Percentiles rank a stretch among this genome's conserved stretches.
Evolutionary conservation across 2,797 vertebrate genomes (phyloP).

Genomic region (Falco cherrug): DNA sequence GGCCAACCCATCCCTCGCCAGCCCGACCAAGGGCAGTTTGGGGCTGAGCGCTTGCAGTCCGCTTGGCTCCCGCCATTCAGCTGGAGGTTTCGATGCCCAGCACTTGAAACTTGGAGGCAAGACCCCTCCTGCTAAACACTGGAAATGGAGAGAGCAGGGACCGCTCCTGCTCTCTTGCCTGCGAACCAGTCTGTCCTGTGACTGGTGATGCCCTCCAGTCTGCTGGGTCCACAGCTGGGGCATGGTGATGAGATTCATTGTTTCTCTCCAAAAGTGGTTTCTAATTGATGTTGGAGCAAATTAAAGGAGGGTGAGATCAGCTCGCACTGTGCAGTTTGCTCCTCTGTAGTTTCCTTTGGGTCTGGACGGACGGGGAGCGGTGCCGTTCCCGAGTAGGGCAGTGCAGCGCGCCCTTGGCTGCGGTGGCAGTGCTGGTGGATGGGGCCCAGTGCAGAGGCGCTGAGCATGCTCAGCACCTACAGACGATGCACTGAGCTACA

Average conservation of each 20-base stretch:
- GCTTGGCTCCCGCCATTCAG: background rate
- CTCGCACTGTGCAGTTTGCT: background rate
- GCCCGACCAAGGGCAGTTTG: background rate
- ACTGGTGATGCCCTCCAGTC: background rate
- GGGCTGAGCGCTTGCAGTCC: background rate
- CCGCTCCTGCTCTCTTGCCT: accelerated
- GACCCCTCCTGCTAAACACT: background rate
- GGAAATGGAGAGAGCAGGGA: background rate
- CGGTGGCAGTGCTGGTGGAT: accelerated
- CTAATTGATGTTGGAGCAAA: background rate
- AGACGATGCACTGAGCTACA: background rate
- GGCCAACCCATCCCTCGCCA: background rate
- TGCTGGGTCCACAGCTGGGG: accelerated
- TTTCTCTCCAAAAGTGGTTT: background rate
- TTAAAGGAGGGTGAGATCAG: background rate
- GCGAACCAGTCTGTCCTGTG: accelerated
- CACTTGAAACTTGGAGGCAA: background rate
- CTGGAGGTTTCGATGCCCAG: background rate
- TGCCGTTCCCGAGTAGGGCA: background rate
- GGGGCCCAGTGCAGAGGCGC: accelerated
- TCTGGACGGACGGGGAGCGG: accelerated
- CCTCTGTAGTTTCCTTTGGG: background rate
- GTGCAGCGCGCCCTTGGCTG: background rate
- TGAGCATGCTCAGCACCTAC: accelerated
- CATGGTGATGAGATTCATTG: background rate